A percentile compares a stretch with the other conserved stretches of the same genome.
phyloP scores from a whole-genome alignment of 1,140 invertebrate species.

The Atta texana region DNA sequence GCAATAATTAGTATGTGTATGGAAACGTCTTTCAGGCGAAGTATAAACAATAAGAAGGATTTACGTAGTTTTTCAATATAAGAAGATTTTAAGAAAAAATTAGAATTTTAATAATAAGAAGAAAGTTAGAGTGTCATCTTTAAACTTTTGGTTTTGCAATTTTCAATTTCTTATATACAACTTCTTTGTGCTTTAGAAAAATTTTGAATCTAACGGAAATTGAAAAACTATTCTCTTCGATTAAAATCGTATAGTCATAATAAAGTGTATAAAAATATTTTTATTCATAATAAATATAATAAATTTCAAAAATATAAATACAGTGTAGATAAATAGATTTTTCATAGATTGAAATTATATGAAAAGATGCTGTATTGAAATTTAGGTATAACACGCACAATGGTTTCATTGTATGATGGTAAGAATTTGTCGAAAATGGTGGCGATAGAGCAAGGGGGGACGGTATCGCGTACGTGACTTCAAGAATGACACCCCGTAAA shows the following conservation, averaged over 20 bases:
- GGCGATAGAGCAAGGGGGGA: constrained; percentile 10
- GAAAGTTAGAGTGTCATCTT: background rate
- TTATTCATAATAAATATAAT: background rate
- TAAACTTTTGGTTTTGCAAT: background rate
- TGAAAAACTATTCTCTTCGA: no score
- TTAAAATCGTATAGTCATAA: no score
- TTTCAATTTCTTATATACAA: background rate
- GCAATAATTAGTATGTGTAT: no score
- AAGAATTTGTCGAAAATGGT: constrained; percentile 48
- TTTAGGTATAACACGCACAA: background rate
- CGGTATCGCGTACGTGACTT: constrained; percentile 60
- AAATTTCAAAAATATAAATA: constrained; percentile 14
- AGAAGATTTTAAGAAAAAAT: no score
- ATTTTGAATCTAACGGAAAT: background rate
- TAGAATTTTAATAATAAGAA: no score
- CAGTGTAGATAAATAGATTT: background rate
- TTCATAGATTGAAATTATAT: background rate
- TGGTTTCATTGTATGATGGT: constrained; percentile 18
- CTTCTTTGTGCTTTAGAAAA: background rate
- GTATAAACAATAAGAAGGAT: no score
- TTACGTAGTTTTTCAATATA: background rate
- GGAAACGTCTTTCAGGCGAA: no score
- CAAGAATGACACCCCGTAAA: constrained; percentile 57
- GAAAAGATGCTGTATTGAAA: background rate
- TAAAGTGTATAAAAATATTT: background rate